Conservation (phyloP, 2,888 invertebrate genomes). For the Cepaea hortensis region DNA sequence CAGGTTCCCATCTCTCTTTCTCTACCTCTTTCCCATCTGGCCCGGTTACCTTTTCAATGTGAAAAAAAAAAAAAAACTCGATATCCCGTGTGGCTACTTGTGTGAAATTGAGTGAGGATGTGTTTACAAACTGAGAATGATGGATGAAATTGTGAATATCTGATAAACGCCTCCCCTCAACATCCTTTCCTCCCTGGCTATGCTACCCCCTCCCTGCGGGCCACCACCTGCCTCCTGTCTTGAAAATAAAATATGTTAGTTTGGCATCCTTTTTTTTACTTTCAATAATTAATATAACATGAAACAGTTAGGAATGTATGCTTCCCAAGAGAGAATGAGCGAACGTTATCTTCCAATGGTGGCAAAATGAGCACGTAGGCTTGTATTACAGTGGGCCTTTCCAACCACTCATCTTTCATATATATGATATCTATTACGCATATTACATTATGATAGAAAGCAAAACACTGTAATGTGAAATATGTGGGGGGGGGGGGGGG, state of each 20-base stretch:
- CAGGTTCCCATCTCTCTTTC: background rate
- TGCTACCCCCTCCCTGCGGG: background rate
- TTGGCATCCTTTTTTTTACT: background rate
- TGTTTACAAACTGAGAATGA: constrained; percentile 6
- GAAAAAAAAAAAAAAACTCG: background rate
- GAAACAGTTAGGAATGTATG: too few species aligned
- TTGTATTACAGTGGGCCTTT: too few species aligned
- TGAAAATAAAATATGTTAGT: background rate
- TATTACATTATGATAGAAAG: too few species aligned
- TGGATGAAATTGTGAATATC: background rate
- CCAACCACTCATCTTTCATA: too few species aligned
- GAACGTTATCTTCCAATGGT: too few species aligned
- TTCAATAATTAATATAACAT: too few species aligned
- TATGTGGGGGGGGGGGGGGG: too few species aligned
- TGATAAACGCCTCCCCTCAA: background rate
- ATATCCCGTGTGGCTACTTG: constrained; percentile 6
- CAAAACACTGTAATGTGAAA: too few species aligned
- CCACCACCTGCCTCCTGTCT: background rate
- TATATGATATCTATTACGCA: too few species aligned
- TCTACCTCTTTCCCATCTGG: background rate
- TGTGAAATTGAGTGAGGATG: background rate
- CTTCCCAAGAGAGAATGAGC: too few species aligned
- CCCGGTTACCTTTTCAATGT: too few species aligned
- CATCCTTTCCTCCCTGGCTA: background rate
- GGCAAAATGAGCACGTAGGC: too few species aligned